Conservation (phyloP, 1,140 invertebrate species). For the Matsumurasca onukii region DNA sequence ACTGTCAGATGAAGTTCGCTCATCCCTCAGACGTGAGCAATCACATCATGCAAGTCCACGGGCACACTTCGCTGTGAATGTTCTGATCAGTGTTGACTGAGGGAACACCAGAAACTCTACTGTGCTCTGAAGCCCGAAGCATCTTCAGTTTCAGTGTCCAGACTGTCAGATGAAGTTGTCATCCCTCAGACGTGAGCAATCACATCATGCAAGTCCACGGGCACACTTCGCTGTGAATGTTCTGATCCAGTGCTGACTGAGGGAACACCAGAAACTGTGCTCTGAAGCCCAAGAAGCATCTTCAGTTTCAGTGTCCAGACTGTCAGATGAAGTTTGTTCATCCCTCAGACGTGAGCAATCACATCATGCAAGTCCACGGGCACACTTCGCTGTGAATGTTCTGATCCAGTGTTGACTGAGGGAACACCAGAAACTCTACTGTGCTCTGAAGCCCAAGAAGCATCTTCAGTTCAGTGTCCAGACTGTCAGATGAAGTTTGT, state of each 20-base stretch:
- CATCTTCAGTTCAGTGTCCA: conserved; percentile 59
- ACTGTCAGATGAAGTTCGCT: conserved; percentile 47
- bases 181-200: conserved; percentile 18
- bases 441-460: conserved; percentile 44
- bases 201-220: background rate
- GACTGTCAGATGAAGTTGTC: conserved; percentile 47
- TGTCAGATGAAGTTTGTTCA: conserved; percentile 44
- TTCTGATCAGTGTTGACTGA: conserved; percentile 20
- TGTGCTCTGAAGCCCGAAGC: conserved; percentile 47
- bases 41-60: background rate
- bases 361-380: conserved; percentile 1
- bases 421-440: conserved; percentile 45
- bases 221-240: no score
- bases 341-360: conserved; percentile 18
- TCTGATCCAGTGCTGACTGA: no score
- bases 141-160: conserved; percentile 58
- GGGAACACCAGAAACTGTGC: conserved; percentile 49
- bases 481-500: conserved; percentile 47
- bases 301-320: conserved; percentile 58
- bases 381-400: conserved; percentile 15
- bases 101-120: conserved; percentile 41
- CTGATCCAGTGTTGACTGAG: conserved; percentile 29
- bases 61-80: conserved; percentile 15
- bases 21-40: conserved; percentile 20
- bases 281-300: conserved; percentile 42